These are phyloP conservation scores for Trachelus iudaicus DNA, from an alignment of 2,888 invertebrate genomes.

Conservation along the genomic window DNA sequence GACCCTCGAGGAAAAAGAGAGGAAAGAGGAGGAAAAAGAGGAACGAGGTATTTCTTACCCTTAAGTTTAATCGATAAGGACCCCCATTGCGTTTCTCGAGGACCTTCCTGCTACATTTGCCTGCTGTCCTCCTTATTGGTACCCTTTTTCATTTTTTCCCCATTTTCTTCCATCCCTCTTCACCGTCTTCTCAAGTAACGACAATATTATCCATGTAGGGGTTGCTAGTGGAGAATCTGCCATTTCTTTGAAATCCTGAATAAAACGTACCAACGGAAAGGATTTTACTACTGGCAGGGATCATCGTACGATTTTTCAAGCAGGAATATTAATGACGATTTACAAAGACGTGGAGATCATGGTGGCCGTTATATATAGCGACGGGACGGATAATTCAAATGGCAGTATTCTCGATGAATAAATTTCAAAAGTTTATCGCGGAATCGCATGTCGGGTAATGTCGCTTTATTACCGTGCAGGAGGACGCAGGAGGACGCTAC, in stretches of 20 bases:
- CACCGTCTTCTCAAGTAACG: too few species aligned
- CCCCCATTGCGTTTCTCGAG: not conserved
- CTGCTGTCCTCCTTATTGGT: not conserved
- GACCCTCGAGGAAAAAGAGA: constrained; percentile 17
- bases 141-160: not conserved
- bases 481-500: constrained; percentile 17
- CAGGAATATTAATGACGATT: too few species aligned
- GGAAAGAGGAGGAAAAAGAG: constrained; percentile 8
- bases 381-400: too few species aligned
- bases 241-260: too few species aligned
- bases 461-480: constrained; percentile 56
- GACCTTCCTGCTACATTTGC: too few species aligned
- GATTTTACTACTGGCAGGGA: too few species aligned
- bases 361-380: too few species aligned
- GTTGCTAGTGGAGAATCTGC: too few species aligned
- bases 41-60: constrained; percentile 25
- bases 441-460: constrained; percentile 61
- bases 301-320: too few species aligned
- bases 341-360: too few species aligned
- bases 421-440: constrained; percentile 63
- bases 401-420: constrained; percentile 35
- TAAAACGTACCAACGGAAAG: too few species aligned
- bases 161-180: not conserved
- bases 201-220: too few species aligned
- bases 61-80: constrained; percentile 8